Evolutionary conservation across 2,888 invertebrate genomes (phyloP).

Genomic region (Sericinus montela): DNA sequence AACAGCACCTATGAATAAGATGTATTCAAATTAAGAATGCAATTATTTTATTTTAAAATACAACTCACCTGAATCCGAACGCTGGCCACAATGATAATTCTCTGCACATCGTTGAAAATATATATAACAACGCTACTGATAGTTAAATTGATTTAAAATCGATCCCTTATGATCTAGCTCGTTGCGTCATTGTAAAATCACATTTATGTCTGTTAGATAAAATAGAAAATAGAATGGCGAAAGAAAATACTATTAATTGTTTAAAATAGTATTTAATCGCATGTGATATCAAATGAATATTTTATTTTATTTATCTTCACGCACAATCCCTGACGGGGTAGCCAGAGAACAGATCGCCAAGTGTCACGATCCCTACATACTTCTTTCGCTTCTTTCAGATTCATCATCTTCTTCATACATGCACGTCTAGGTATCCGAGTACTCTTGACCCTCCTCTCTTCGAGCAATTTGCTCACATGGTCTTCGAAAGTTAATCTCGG

Average conservation of each 20-base stretch:
- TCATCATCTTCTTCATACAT: no score
- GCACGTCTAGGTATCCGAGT: no score
- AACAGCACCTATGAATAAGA: no score
- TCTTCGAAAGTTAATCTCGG: no score
- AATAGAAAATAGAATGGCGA: not conserved
- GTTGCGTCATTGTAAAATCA: not conserved
- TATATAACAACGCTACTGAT: slow-evolving; percentile 1
- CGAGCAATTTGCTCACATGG: no score
- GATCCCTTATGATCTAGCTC: not conserved
- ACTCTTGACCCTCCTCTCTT: no score
- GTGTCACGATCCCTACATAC: no score
- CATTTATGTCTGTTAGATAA: not conserved
- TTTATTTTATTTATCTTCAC: no score
- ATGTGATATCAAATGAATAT: not conserved
- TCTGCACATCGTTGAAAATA: not conserved
- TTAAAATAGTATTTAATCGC: not conserved
- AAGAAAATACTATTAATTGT: not conserved
- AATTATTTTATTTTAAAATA: not conserved
- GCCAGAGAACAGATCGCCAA: no score
- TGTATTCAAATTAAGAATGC: no score
- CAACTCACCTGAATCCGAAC: not conserved
- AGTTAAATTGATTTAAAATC: not conserved
- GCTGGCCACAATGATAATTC: not conserved
- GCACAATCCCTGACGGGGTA: no score
- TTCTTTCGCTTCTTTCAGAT: no score